Percentiles rank a stretch among this genome's conserved stretches.
Conservation (phyloP, 2,888 invertebrate species). For the Phyllotreta cruciferae region DNA sequence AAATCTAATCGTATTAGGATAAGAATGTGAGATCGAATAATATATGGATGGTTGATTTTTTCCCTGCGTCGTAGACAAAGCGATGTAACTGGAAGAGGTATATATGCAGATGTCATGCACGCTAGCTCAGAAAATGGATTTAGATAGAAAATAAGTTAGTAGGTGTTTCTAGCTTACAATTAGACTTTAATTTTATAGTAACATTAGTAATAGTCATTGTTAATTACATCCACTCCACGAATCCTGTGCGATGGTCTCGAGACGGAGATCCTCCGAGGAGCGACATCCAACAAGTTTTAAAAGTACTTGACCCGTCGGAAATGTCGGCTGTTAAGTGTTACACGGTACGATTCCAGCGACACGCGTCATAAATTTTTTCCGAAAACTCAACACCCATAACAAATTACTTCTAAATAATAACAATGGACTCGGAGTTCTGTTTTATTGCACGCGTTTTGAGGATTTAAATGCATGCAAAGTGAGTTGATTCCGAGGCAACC, state of each 20-base stretch:
- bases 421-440: constrained; percentile 24
- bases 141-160: too few species aligned
- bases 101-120: not conserved
- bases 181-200: too few species aligned
- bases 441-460: constrained; percentile 14
- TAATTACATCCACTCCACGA: too few species aligned
- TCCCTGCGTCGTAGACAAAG: too few species aligned
- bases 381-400: constrained; percentile 48
- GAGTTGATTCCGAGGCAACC: constrained; percentile 1
- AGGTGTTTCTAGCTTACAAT: too few species aligned
- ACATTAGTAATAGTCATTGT: too few species aligned
- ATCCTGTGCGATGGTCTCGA: too few species aligned
- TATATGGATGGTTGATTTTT: constrained; percentile 20
- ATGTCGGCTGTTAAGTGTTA: constrained; percentile 37
- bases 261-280: too few species aligned
- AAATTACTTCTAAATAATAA: constrained; percentile 45
- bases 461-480: not conserved
- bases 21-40: constrained; percentile 23
- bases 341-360: constrained; percentile 44
- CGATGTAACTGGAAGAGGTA: not conserved
- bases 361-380: constrained; percentile 51
- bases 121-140: not conserved
- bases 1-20: constrained; percentile 25
- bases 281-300: constrained; percentile 48
- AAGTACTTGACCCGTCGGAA: constrained; percentile 49